Evolutionary conservation across 2,797 vertebrate species (phyloP).

Genomic region (Sciurus vulgaris): DNA sequence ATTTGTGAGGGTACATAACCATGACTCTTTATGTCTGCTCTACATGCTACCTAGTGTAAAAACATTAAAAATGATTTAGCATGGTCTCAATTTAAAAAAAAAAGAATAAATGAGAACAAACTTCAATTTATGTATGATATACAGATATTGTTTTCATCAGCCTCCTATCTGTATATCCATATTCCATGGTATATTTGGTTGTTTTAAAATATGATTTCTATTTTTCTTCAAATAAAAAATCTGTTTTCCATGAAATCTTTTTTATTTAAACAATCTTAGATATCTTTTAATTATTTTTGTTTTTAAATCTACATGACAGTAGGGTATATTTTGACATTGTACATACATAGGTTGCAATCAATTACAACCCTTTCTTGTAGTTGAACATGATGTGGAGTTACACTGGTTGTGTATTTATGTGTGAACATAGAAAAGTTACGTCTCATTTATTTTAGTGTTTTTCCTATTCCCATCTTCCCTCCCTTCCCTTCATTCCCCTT

Average conservation of each 20-base stretch:
- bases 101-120: not conserved
- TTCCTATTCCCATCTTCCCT: too few species aligned
- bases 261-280: slow-evolving; percentile 52
- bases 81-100: not conserved
- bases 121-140: not conserved
- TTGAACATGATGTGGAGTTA: too few species aligned
- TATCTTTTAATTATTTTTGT: too few species aligned
- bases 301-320: too few species aligned
- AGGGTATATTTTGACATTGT: too few species aligned
- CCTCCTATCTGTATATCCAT: not conserved
- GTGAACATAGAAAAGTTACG: too few species aligned
- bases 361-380: too few species aligned
- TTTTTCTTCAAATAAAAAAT: slow-evolving; percentile 39
- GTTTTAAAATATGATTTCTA: not conserved
- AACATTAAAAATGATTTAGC: not conserved
- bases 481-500: too few species aligned
- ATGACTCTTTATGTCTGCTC: not conserved
- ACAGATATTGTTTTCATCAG: not conserved
- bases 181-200: not conserved
- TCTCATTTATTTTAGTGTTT: too few species aligned
- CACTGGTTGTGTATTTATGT: too few species aligned
- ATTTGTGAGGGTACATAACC: not conserved
- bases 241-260: not conserved
- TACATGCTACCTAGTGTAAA: not conserved
- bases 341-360: too few species aligned